Evolutionary conservation across 2,888 invertebrate genomes (phyloP).

Genomic region (Trachelus stipa): DNA sequence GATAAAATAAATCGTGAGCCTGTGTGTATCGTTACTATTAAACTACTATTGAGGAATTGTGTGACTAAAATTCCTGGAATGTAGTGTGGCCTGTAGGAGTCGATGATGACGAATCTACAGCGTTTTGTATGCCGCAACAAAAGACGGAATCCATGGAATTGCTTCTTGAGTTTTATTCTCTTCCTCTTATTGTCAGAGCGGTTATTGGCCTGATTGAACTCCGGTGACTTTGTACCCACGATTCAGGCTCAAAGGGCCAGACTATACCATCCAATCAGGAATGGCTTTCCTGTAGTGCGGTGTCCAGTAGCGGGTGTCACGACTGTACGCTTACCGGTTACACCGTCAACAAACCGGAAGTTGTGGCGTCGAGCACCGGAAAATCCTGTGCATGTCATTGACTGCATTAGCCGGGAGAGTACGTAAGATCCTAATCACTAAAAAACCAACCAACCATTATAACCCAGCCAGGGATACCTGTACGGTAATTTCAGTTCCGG

Average conservation of each 20-base stretch:
- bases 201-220: not conserved
- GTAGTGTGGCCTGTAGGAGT: not conserved
- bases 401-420: constrained; percentile 22
- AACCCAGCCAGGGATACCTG: constrained; percentile 7
- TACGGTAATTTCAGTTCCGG: constrained; percentile 39
- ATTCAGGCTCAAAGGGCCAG: not conserved
- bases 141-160: not conserved
- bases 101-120: not conserved
- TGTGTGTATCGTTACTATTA: not conserved
- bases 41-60: not conserved
- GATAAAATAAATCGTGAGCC: not conserved
- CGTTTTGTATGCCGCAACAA: not conserved
- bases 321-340: not conserved
- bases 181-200: not conserved
- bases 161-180: not conserved
- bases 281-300: not conserved
- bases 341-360: constrained; percentile 26
- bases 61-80: not conserved
- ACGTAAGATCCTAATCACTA: not conserved
- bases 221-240: not conserved
- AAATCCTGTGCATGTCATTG: constrained; percentile 37
- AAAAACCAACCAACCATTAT: not conserved
- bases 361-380: constrained; percentile 26
- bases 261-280: not conserved
- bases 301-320: not conserved